phyloP scores from a whole-genome alignment of 2,888 invertebrate genomes.

The Dicycla oo region DNA sequence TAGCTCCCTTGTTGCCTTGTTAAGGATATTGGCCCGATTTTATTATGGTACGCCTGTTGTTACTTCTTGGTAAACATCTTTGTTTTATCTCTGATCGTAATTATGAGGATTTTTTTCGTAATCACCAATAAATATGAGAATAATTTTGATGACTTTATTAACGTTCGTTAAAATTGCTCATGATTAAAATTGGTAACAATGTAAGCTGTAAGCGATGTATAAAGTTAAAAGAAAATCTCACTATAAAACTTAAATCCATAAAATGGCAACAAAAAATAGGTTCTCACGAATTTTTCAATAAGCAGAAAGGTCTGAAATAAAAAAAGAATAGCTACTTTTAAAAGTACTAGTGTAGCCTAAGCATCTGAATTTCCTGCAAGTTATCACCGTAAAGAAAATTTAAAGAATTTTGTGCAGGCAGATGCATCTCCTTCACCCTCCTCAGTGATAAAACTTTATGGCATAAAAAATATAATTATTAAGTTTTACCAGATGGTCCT shows the following conservation, averaged over 20 bases:
- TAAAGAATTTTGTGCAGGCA: slow-evolving; percentile 10
- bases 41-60: slow-evolving; percentile 74
- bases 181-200: neutral
- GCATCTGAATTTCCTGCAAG: slow-evolving; percentile 3
- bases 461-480: slow-evolving; percentile 41
- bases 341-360: neutral
- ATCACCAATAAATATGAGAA: slow-evolving; percentile 31
- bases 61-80: slow-evolving; percentile 69
- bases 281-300: neutral
- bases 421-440: slow-evolving; percentile 1
- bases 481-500: slow-evolving; percentile 61
- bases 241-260: neutral
- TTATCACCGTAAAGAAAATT: neutral
- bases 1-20: slow-evolving; percentile 82
- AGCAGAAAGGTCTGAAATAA: neutral
- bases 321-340: neutral
- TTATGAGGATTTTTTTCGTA: slow-evolving; percentile 46
- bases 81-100: slow-evolving; percentile 70
- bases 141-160: slow-evolving; percentile 1
- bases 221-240: neutral
- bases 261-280: neutral
- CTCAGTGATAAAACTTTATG: slow-evolving; percentile 32
- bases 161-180: neutral
- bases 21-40: slow-evolving; percentile 80
- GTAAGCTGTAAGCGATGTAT: neutral